Conservation (phyloP, 2,888 invertebrate genomes). For the Cryptocephalus primarius region DNA sequence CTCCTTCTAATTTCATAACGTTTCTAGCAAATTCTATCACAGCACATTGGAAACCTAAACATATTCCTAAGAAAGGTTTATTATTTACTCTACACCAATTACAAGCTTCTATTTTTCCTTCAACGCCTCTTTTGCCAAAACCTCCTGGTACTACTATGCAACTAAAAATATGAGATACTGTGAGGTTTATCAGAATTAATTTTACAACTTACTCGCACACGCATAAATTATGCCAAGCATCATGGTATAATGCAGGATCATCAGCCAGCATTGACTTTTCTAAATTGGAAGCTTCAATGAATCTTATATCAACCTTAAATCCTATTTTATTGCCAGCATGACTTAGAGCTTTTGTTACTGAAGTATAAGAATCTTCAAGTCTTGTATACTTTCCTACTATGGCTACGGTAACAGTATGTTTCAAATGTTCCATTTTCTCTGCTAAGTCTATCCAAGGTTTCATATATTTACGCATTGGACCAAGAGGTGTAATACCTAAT, state of each 20-base stretch:
- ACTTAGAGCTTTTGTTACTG: constrained; percentile 87
- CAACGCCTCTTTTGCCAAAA: constrained; percentile 90
- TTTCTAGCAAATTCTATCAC: constrained; percentile 93
- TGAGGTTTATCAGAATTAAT: neutral
- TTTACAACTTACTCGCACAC: constrained; percentile 59
- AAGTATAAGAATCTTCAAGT: constrained; percentile 92
- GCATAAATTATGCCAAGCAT: constrained; percentile 88
- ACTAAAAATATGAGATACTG: constrained; percentile 38
- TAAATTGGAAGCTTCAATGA: constrained; percentile 83
- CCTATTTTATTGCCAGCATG: constrained; percentile 84
- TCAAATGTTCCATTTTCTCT: constrained; percentile 70
- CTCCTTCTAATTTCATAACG: constrained; percentile 61
- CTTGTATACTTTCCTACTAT: constrained; percentile 96
- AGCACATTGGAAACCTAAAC: constrained; percentile 94
- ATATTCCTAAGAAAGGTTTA: constrained; percentile 91
- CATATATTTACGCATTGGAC: constrained; percentile 61
- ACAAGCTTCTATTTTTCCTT: constrained; percentile 91
- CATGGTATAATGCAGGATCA: constrained; percentile 77
- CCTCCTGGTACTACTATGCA: constrained; percentile 96
- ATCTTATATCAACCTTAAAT: constrained; percentile 75
- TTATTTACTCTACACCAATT: constrained; percentile 85
- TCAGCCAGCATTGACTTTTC: constrained; percentile 61
- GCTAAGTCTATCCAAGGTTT: constrained; percentile 84
- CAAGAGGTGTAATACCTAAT: constrained; percentile 53
- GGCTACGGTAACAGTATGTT: constrained; percentile 79